Base-by-base conservation (phyloP, 2,888 invertebrate genomes). In the Leptura quadrifasciata region DNA sequence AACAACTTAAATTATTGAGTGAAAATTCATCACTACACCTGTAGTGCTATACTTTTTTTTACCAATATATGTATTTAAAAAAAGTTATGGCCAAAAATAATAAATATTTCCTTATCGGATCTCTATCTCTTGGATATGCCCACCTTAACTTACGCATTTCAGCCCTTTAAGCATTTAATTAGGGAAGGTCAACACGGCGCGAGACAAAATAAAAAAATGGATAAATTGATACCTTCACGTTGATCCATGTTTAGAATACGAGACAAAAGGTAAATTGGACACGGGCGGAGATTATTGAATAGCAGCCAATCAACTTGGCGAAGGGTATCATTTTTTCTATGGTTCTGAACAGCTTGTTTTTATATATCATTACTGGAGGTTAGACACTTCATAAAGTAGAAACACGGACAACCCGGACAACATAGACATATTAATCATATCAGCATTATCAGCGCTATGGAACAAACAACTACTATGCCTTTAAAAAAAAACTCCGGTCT, bases 391-490 rank as follows among this genome's bases (percentile, higher is more conserved):
- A 47, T 47, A 47, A n/a, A n/a, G 47, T n/a, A 47, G 47, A 39
- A 39, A 39, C 15, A n/a, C 12, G n/a, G 47, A 47, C 5, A 47
- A 47, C 15, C 47, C 10, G 47, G 47, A 47, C 47, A 47, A 5
- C 12, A 39, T 10, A 47, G 47, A 47, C 3, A 47, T 47, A 47
- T 47, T 47, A 47, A 47, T 47, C 47, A 47, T 47, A 47, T n/a
- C n/a, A n/a, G 47, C 39, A 6, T 8, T 24, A 5, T 5, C 5
- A 24, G 24, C n/a, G 27, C 3, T 31, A 39, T 6, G 47, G 15
- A 47, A 47, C 47, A n/a, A 47, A 47, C 47, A 47, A 47, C 47
- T 47, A 47, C 47, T 47, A n/a, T 47, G 47, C n/a, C 5, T 39
- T 10, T 47, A 1, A 47, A 47, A 0, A 47, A n/a, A 47, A 47